Percentiles rank a stretch among this genome's conserved stretches.
phyloP scores from a whole-genome alignment of 2,888 invertebrate species.

The Alcis repandata region DNA sequence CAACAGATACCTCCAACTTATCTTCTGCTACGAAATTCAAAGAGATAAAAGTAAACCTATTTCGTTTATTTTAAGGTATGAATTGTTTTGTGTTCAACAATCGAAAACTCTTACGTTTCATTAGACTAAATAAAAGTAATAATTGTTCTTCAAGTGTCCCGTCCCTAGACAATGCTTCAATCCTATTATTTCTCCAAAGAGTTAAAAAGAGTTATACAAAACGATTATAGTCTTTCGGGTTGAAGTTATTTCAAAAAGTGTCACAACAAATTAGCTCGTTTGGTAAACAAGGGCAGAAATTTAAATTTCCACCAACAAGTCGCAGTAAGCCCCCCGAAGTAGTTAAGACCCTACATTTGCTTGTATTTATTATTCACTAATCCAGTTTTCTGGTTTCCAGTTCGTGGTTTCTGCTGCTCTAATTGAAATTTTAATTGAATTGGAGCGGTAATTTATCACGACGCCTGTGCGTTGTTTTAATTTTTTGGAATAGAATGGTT shows the following conservation, averaged over 20 bases:
- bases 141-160: background rate
- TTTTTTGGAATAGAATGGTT: constrained; percentile 21
- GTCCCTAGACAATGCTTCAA: background rate
- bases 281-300: constrained; percentile 51
- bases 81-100: background rate
- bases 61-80: background rate
- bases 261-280: constrained; percentile 47
- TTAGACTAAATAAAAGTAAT: background rate
- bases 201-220: constrained; percentile 12
- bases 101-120: background rate
- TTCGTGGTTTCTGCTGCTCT: constrained; percentile 49
- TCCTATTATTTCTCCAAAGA: constrained; percentile 5
- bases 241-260: constrained; percentile 38
- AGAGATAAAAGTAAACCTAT: constrained; percentile 10
- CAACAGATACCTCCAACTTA: constrained; percentile 49
- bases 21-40: constrained; percentile 26
- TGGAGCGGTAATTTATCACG: constrained; percentile 47
- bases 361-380: constrained; percentile 58
- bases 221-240: constrained; percentile 23
- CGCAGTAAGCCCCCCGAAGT: constrained; percentile 51
- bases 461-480: constrained; percentile 31
- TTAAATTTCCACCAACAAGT: constrained; percentile 56
- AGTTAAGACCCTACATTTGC: constrained; percentile 56
- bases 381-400: constrained; percentile 50
- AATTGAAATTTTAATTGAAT: constrained; percentile 54